phyloP scores from a whole-genome alignment of 2,888 invertebrate species.

The Ophraella communa region DNA sequence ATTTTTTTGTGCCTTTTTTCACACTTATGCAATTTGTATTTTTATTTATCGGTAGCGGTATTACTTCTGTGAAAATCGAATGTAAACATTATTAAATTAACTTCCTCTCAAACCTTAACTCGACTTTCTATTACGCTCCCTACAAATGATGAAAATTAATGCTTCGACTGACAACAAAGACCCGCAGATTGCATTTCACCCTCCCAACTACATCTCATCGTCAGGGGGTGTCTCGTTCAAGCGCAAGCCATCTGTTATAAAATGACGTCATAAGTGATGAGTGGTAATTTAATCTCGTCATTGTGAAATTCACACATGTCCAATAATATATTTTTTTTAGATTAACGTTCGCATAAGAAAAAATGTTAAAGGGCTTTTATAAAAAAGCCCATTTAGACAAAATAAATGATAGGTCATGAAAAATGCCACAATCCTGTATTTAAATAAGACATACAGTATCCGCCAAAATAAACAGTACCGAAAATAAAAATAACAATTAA shows the following conservation, averaged over 20 bases:
- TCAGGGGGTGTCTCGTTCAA: background rate
- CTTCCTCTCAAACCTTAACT: background rate
- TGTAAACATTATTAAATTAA: slow-evolving; percentile 5
- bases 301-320: background rate
- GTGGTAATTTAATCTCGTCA: slow-evolving; percentile 1
- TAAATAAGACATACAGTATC: no score
- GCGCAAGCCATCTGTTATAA: slow-evolving; percentile 7
- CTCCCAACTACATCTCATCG: background rate
- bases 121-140: slow-evolving; percentile 7
- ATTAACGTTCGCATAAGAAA: no score
- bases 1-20: no score
- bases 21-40: no score
- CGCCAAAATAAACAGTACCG: no score
- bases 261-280: slow-evolving; percentile 7
- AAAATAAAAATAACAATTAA: no score
- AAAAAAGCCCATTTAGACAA: no score
- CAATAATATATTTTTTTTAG: background rate
- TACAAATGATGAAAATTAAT: slow-evolving; percentile 13
- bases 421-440: no score
- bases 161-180: slow-evolving; percentile 8
- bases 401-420: no score
- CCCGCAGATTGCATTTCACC: background rate
- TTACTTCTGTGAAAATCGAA: background rate
- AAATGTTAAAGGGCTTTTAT: no score
- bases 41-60: background rate